These are phyloP conservation scores for Hydractinia echinata DNA, from an alignment of 30 jellyfish, hydroid and myxozoan species.

Conservation along the genomic window DNA sequence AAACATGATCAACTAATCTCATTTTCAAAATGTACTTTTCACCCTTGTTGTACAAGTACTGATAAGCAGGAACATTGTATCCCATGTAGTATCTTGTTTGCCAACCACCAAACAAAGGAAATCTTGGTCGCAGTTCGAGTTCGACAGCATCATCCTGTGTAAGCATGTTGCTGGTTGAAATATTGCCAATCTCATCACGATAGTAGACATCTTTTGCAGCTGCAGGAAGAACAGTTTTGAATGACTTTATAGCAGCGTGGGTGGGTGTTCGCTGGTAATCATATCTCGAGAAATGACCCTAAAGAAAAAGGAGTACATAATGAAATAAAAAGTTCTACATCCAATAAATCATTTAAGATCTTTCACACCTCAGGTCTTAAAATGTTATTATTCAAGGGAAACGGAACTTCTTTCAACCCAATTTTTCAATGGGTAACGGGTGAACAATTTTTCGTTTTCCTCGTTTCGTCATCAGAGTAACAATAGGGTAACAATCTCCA, in stretches of 20 bases:
- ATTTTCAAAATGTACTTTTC: slow-evolving; percentile 63
- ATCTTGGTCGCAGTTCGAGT: slow-evolving; percentile 87
- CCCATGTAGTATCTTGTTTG: slow-evolving; percentile 85
- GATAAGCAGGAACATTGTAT: slow-evolving; percentile 83
- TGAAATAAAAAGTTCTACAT: too few species aligned
- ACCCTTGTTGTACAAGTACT: slow-evolving; percentile 67
- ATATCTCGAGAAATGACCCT: slow-evolving; percentile 88
- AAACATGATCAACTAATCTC: slow-evolving; percentile 82
- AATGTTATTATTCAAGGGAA: too few species aligned
- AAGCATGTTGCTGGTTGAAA: slow-evolving; percentile 85
- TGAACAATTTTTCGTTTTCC: too few species aligned
- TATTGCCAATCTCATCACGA: slow-evolving; percentile 93
- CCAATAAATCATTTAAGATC: too few species aligned
- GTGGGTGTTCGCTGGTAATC: slow-evolving; percentile 91
- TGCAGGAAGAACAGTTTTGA: slow-evolving; percentile 93
- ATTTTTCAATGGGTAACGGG: too few species aligned
- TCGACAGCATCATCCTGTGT: slow-evolving; percentile 72
- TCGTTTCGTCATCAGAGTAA: too few species aligned
- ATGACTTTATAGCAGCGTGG: slow-evolving; percentile 85
- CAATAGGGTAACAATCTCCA: too few species aligned
- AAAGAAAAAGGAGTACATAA: neutral
- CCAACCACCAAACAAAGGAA: slow-evolving; percentile 98
- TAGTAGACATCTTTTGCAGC: slow-evolving; percentile 89
- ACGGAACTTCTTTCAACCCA: too few species aligned
- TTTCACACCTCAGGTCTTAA: too few species aligned